Evolutionary conservation across 2,113 vertebrate species (phyloP), one percentile per base, ranked within the genome.

Genomic region (Hippopotamus amphibius): DNA sequence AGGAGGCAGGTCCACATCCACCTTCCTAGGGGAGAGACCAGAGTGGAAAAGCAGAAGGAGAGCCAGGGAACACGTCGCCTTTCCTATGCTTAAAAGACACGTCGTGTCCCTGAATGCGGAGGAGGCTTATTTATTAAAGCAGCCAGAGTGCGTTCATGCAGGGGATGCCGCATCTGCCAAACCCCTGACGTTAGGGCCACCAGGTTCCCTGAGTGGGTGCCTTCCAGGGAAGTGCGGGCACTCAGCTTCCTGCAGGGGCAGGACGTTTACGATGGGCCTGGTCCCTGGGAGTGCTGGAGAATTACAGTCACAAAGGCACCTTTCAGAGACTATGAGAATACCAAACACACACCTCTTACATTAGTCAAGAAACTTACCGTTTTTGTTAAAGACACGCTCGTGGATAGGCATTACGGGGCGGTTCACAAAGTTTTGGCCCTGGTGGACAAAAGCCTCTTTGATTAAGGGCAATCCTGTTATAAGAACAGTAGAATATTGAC

Each of bases 361-460:
- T 3, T 65, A 22, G 22, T 55, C 6, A 81, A 83, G 33, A 48
- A 21, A 98, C 98, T 98, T 97, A 99, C 98, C 98, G 95, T 98
- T 98, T 48, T 96, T 96, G 65, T 98, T 98, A 90, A 99, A 99
- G 66, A 98, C 69, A 41, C 93, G 97, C 22, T 95, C 80, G 74
- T 90, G 97, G 0, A 99, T 0, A 2, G 99, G 98, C 5, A 97
- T 2, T 8, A 97, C 5, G 0, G 99, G 99, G 1, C 99, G 99
- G 33, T 98, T 98, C 2, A 98, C 13, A 96, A 99, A 99, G 94
- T 98, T 98, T 17, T 99, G 98, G 0, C 98, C 99, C 89, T 99
- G 98, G 57, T 98, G 98, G n/a, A 99, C 93, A 4, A 99, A 97
- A 30, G 97, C 98, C 95, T 99, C 99, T 92, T 98, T 99, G 86